Conservation (phyloP, 1,140 invertebrate species). For the Lordiphosa clarofinis region DNA sequence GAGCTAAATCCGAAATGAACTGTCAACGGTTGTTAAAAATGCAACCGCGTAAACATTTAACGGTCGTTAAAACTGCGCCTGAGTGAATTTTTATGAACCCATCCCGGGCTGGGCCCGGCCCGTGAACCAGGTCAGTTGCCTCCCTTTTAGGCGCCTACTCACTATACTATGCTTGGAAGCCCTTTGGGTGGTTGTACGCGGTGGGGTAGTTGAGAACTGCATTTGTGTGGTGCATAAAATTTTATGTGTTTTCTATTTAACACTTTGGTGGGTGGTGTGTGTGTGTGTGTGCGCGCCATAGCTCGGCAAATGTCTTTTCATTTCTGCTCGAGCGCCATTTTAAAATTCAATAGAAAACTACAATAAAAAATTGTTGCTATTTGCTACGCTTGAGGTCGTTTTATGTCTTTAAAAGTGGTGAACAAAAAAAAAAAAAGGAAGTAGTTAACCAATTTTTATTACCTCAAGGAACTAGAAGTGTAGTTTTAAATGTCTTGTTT, state of each 20-base stretch:
- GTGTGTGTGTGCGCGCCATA: neutral
- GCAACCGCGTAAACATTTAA: constrained; percentile 70
- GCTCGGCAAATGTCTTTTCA: constrained; percentile 47
- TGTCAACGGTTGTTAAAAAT: constrained; percentile 71
- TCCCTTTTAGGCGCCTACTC: constrained; percentile 5
- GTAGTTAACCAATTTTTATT: constrained; percentile 57
- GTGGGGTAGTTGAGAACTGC: neutral
- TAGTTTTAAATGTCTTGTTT: constrained; percentile 4
- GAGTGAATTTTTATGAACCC: constrained; percentile 69
- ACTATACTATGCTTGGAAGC: neutral
- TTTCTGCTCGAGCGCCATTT: constrained; percentile 40
- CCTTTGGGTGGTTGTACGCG: constrained; percentile 2
- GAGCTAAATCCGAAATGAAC: constrained; percentile 61
- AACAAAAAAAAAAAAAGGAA: neutral
- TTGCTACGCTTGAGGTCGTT: constrained; percentile 27
- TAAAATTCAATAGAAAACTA: constrained; percentile 64
- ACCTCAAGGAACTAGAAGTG: constrained; percentile 25
- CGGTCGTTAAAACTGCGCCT: constrained; percentile 65
- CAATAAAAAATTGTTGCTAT: constrained; percentile 61
- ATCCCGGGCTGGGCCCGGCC: constrained; percentile 7
- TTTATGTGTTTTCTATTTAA: constrained; percentile 71
- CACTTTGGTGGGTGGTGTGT: constrained; percentile 33
- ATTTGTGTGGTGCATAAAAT: constrained; percentile 49
- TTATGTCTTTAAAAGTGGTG: constrained; percentile 49
- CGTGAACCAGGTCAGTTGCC: neutral